Percentiles rank a stretch among this genome's conserved stretches.
These are phyloP conservation scores for Capromys pilorides DNA, from an alignment of 2,797 vertebrate genomes.

Conservation along the genomic window DNA sequence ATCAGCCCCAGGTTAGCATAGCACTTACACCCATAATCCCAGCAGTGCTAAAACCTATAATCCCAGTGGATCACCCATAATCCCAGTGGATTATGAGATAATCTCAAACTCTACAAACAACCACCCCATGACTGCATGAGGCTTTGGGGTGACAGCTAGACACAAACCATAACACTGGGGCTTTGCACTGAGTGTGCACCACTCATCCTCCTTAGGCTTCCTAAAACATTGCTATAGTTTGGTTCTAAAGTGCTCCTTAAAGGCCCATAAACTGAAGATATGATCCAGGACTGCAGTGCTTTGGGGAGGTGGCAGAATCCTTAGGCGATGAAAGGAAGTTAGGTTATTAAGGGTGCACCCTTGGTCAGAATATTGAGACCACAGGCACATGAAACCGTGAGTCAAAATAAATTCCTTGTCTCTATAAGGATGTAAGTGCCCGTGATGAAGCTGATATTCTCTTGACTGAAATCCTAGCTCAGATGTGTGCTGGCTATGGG, in stretches of 20 bases:
- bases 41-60: too few species aligned
- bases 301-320: background rate
- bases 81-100: too few species aligned
- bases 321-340: background rate
- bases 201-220: background rate
- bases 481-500: background rate
- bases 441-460: background rate
- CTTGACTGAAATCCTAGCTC: background rate
- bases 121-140: too few species aligned
- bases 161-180: background rate
- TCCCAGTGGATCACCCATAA: too few species aligned
- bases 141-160: too few species aligned
- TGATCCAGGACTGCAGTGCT: background rate
- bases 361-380: background rate
- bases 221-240: background rate
- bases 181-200: background rate
- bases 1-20: too few species aligned
- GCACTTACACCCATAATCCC: too few species aligned
- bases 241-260: background rate
- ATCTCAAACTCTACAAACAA: too few species aligned
- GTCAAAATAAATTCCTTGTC: background rate
- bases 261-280: background rate
- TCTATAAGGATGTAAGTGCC: background rate
- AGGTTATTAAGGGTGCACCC: background rate
- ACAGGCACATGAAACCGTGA: background rate